Evolutionary conservation across 1,140 invertebrate genomes (phyloP), one percentile per base, ranked within the genome.

Genomic region (Lepidurus apus): DNA sequence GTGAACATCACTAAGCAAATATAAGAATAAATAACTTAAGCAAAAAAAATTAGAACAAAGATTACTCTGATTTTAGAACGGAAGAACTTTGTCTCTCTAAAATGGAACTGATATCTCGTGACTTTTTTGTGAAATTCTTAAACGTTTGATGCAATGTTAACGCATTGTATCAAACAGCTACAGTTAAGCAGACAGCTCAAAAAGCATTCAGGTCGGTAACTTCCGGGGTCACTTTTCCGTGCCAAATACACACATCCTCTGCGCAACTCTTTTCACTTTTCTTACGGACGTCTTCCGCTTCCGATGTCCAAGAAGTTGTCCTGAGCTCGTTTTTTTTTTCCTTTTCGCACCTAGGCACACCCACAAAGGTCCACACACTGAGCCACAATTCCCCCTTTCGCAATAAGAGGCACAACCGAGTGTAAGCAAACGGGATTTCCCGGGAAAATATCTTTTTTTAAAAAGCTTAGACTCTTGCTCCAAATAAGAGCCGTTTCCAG

Each of bases 231-330:
- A 65, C 53, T 65, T 65, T 65, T 65, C 53, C 53, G 53, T 65
- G 53, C 53, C 53, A 65, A 65, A 65, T 65, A 65, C 53, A 65
- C 53, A 65, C 21, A 34, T 34, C 34, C 53, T 21, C 53, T 65
- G 17, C 17, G 53, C 21, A 65, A 65, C 13, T 65, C 53, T 65
- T 65, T 65, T 65, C 53, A 65, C 53, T 65, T 65, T 34, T 21
- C 53, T 65, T 65, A 65, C 53, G 53, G 53, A 34, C 53, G 53
- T 65, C 53, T 65, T 65, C 53, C 53, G 53, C 53, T 65, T 65
- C 13, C 53, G 53, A 65, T 65, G 53, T 65, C 53, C 53, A 65
- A 17, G 53, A 65, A 21, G 53, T 21, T 65, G 17, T 21, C 53
- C 8, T 65, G 53, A 65, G 9, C 34, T 34, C 34, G 34, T 34